Conservation (phyloP, 2,797 vertebrate genomes). For the Acanthis flammea region DNA sequence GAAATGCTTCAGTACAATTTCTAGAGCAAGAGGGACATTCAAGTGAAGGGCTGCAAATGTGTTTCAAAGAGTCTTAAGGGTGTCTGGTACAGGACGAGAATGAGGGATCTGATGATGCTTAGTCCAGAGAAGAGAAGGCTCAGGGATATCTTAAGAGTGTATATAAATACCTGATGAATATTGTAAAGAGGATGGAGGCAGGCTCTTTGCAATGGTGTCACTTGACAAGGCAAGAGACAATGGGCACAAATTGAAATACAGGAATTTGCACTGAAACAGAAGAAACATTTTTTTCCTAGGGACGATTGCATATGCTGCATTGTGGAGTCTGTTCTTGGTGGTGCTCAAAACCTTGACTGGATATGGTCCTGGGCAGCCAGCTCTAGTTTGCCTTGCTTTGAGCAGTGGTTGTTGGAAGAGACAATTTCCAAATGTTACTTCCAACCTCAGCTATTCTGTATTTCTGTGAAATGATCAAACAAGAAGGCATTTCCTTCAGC, state of each 20-base stretch:
- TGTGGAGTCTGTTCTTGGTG: neutral
- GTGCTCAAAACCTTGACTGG: neutral
- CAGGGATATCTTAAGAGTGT: neutral
- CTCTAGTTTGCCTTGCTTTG: neutral
- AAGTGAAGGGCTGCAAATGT: neutral
- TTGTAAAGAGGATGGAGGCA: neutral
- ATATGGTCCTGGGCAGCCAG: neutral
- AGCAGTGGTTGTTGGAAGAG: neutral
- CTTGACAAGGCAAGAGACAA: neutral
- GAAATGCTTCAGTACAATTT: neutral
- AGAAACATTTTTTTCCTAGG: neutral
- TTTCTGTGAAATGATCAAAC: neutral
- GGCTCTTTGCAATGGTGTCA: neutral
- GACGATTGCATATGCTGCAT: neutral
- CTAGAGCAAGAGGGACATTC: accelerated
- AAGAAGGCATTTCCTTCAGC: slow-evolving; percentile 15
- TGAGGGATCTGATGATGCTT: neutral
- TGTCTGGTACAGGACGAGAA: neutral
- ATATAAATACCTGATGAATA: neutral
- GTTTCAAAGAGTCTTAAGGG: neutral
- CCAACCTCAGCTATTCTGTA: neutral
- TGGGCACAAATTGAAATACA: neutral
- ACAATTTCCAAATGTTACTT: neutral
- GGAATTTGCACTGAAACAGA: neutral
- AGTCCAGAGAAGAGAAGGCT: neutral